Evolutionary conservation across 2,888 invertebrate species (phyloP), one percentile per base, ranked within the genome.

Genomic region (Yponomeuta evonymella): DNA sequence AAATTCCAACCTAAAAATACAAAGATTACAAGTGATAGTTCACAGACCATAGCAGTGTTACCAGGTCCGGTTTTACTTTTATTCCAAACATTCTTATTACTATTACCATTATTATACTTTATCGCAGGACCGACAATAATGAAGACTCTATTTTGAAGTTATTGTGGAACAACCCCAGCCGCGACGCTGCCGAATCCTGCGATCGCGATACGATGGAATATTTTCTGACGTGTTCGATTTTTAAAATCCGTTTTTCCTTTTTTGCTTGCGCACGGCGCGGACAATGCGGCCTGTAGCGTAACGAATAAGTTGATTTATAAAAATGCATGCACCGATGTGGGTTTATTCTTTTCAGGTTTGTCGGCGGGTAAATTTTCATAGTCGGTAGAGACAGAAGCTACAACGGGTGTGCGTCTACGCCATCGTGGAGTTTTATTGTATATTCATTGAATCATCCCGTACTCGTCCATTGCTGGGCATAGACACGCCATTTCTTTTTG

Each of bases 251-350:
- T 77, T 78, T 78, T 79, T 84, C 83, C 82, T 83, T 81, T 75
- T 79, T 76, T 80, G 82, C 51, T 12, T 15, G 72, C 79, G 79
- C 81, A 77, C 81, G 82, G 79, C 83, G 83, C 84, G 88, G 86
- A 88, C 88, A 89, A 89, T 88, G 87, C 82, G 79, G 83, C 79
- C 81, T 80, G 80, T 82, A 82, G 86, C 87, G 87, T 85, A 88
- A 85, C 89, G 89, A 87, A 89, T 88, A 87, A 85, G 83, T 85
- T 88, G 87, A 86, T 89, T 87, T 87, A 88, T 86, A 86, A 83
- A 84, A 84, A 84, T 76, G 79, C 82, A 80, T 84, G 83, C 82
- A 73, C 77, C 33, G 81, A 83, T 81, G 80, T 77, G 81, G 81
- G 81, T 76, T 81, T 83, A 65, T 30, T 29, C 65, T 12, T 30